Evolutionary conservation across 2,113 vertebrate species (phyloP).

Genomic region (Xyrauchen texanus): DNA sequence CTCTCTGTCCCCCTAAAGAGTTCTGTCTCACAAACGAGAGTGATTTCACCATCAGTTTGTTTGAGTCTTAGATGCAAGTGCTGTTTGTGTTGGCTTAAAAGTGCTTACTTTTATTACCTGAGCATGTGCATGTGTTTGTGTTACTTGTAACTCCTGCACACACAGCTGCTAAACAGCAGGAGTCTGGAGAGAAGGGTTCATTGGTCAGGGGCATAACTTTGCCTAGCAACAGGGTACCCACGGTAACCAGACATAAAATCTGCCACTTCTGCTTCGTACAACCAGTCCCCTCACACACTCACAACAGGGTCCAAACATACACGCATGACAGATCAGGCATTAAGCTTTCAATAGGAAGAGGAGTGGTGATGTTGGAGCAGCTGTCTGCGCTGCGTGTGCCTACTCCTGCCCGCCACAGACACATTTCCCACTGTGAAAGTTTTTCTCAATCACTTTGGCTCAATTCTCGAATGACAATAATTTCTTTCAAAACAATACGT

Average conservation of each 20-base stretch:
- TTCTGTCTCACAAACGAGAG: not conserved
- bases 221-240: constrained; percentile 79
- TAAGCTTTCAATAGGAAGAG: constrained; percentile 45
- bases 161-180: constrained; percentile 75
- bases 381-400: constrained; percentile 35
- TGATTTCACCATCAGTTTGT: not conserved
- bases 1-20: not conserved
- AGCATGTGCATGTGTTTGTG: constrained; percentile 38
- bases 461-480: no score
- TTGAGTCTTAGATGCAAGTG: not conserved
- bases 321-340: constrained; percentile 41
- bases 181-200: constrained; percentile 67
- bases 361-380: constrained; percentile 38
- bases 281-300: constrained; percentile 35
- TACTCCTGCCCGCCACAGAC: constrained; percentile 20
- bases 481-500: no score
- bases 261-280: constrained; percentile 49
- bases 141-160: not conserved
- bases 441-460: no score
- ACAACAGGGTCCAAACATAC: constrained; percentile 15
- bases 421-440: constrained; percentile 33
- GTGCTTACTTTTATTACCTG: constrained; percentile 16
- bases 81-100: constrained; percentile 2
- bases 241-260: constrained; percentile 74
- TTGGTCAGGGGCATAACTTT: constrained; percentile 74